Evolutionary conservation across 2,797 vertebrate genomes (phyloP).

Genomic region (Sebastes diploproa): DNA sequence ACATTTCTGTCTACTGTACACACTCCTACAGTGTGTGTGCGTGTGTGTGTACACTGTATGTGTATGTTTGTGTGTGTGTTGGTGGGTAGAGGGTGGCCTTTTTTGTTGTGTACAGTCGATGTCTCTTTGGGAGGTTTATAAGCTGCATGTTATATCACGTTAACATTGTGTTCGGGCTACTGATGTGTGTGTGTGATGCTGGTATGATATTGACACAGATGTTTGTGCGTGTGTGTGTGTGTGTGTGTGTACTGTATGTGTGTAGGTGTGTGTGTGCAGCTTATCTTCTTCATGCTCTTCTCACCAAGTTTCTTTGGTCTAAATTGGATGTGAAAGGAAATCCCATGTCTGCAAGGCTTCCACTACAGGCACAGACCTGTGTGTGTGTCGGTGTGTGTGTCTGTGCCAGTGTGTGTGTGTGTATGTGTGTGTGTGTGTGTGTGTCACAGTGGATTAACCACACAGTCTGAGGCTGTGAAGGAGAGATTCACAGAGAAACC

Average conservation of each 20-base stretch:
- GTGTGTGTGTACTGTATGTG: neutral
- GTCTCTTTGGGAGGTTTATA: constrained; percentile 48
- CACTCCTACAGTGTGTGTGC: constrained; percentile 22
- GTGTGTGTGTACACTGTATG: neutral
- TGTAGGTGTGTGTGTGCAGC: constrained; percentile 26
- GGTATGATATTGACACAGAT: constrained; percentile 53
- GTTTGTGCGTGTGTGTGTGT: neutral
- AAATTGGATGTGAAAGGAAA: constrained; percentile 75
- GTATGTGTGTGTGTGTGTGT: constrained; percentile 3
- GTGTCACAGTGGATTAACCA: constrained; percentile 70
- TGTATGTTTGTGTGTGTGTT: neutral
- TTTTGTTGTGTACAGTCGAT: constrained; percentile 23
- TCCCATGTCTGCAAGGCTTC: constrained; percentile 72
- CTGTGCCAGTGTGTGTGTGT: constrained; percentile 2
- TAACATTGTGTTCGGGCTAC: constrained; percentile 50
- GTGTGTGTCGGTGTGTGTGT: constrained; percentile 25
- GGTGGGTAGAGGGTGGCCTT: constrained; percentile 12
- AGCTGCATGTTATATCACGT: constrained; percentile 59
- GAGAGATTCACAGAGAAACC: constrained; percentile 35
- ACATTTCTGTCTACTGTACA: constrained; percentile 57
- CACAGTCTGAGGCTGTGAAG: constrained; percentile 51
- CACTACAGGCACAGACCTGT: constrained; percentile 58
- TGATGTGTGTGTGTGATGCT: constrained; percentile 53
- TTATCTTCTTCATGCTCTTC: constrained; percentile 59
- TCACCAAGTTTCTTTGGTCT: constrained; percentile 68